These are phyloP conservation scores for Arnoldichthys spilopterus DNA, from an alignment of 2,797 vertebrate species.

Conservation along the genomic window DNA sequence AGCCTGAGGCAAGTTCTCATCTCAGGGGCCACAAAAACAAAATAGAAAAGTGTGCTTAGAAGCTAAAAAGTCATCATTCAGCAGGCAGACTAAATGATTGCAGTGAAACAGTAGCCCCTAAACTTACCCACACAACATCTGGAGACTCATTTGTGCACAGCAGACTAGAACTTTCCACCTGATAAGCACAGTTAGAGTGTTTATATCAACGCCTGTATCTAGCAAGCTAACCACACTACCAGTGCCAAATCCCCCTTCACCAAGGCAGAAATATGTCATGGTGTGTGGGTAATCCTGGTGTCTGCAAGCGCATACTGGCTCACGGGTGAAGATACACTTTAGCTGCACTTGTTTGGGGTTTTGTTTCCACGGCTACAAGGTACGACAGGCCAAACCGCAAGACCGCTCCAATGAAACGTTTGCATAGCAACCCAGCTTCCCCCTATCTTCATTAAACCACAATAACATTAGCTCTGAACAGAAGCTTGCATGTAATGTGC, in stretches of 20 bases:
- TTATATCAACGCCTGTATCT: constrained; percentile 34
- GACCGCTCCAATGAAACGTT: constrained; percentile 23
- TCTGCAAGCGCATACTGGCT: constrained; percentile 14
- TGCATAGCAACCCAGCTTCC: constrained; percentile 24
- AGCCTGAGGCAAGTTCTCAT: background rate
- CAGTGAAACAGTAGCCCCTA: constrained; percentile 32
- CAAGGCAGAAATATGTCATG: constrained; percentile 17
- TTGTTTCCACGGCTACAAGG: constrained; percentile 43
- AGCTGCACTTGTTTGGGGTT: constrained; percentile 39
- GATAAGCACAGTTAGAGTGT: constrained; percentile 29
- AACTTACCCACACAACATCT: constrained; percentile 34
- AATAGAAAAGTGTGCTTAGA: background rate
- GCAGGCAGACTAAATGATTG: constrained; percentile 31
- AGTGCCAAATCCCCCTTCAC: constrained; percentile 29
- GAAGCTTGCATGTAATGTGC: constrained; percentile 8
- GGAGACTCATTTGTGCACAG: constrained; percentile 24
- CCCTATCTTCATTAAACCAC: constrained; percentile 25
- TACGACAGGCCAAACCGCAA: constrained; percentile 33
- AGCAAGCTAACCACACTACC: constrained; percentile 33
- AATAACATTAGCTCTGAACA: constrained; percentile 6
- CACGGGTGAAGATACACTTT: constrained; percentile 20
- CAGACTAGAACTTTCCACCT: constrained; percentile 45
- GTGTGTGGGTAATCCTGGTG: constrained; percentile 26
- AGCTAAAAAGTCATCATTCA: constrained; percentile 28
- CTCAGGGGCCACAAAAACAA: constrained; percentile 8